Evolutionary conservation across 2,797 vertebrate species (phyloP).

Genomic region (Apodemus agrarius): DNA sequence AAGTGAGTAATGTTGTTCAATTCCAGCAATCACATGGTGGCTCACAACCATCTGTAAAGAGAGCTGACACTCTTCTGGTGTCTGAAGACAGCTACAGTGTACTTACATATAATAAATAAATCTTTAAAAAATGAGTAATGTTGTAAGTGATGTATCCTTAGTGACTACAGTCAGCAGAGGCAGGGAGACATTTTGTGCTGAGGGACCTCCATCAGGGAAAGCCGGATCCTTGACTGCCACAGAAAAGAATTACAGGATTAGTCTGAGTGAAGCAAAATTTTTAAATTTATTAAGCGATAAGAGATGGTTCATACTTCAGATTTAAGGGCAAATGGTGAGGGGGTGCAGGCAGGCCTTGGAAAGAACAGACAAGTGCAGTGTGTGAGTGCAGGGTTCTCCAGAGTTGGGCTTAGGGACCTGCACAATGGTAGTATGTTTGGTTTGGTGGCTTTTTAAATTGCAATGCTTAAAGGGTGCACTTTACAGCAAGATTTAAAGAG

Average conservation of each 20-base stretch:
- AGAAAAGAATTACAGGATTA: not conserved
- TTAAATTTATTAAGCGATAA: not conserved
- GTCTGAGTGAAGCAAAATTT: not conserved
- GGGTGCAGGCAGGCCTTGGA: not conserved
- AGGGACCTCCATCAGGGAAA: not conserved
- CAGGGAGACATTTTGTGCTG: not conserved
- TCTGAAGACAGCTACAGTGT: too few species aligned
- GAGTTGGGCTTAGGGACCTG: not conserved
- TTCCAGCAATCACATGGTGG: too few species aligned
- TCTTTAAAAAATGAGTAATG: not conserved
- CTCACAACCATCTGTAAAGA: too few species aligned
- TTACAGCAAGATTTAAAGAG: not conserved
- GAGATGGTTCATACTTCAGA: not conserved
- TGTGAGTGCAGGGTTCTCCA: not conserved
- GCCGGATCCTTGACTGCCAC: not conserved
- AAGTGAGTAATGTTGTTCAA: not conserved
- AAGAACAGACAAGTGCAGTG: not conserved
- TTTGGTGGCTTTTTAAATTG: not conserved
- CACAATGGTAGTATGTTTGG: not conserved
- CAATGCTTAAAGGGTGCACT: not conserved
- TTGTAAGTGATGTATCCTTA: not conserved
- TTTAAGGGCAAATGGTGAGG: not conserved
- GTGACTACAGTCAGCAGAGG: not conserved
- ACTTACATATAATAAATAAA: too few species aligned
- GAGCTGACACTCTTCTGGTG: too few species aligned